Evolutionary conservation across 2,113 vertebrate species (phyloP).

Genomic region (Neodon shergylaensis): DNA sequence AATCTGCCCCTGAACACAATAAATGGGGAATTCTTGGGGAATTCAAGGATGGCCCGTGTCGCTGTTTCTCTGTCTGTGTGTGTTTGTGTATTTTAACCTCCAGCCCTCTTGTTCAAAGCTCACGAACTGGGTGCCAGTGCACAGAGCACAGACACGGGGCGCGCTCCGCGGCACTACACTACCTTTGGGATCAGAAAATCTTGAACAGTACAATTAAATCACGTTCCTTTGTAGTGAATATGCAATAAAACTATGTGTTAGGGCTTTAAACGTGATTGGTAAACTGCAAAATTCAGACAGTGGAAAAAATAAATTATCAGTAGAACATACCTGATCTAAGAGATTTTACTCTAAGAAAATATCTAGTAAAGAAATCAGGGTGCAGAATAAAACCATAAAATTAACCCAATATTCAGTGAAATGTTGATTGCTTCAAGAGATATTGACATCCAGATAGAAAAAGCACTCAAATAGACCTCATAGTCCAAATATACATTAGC

Average conservation of each 20-base stretch:
- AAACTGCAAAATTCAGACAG: background rate
- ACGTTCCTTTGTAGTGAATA: background rate
- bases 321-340: background rate
- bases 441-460: background rate
- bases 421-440: background rate
- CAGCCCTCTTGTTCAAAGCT: too few relatives aligned
- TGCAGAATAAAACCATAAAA: background rate
- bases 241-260: background rate
- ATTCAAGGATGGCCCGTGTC: too few relatives aligned
- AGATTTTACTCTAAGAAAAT: background rate
- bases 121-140: too few relatives aligned
- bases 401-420: background rate
- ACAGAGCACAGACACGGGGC: too few relatives aligned
- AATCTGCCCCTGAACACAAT: too few relatives aligned
- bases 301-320: too few relatives aligned
- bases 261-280: background rate
- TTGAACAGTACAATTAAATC: background rate
- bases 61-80: too few relatives aligned
- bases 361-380: background rate
- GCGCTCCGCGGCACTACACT: accelerated
- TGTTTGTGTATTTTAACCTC: too few relatives aligned
- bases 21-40: too few relatives aligned
- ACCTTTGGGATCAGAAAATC: background rate
- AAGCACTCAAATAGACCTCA: background rate
- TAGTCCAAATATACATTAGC: background rate